These are phyloP conservation scores for Amazona vittata DNA, from an alignment of 2,113 vertebrate genomes.

Conservation along the genomic window DNA sequence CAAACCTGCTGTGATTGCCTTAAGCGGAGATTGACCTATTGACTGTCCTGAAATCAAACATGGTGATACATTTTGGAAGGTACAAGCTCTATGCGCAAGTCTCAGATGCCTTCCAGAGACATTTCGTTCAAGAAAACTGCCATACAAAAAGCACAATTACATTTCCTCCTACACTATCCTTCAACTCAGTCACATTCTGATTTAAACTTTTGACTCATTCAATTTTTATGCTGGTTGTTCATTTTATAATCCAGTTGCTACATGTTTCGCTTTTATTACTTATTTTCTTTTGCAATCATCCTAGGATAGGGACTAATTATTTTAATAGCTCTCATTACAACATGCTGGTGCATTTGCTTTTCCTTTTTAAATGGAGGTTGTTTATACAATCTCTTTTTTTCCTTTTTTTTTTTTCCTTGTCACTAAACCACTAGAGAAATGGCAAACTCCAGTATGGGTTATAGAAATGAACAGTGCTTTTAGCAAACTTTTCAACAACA, in stretches of 20 bases:
- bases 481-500: conserved; percentile 1
- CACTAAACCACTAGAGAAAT: neutral
- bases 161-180: neutral
- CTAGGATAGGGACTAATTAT: conserved; percentile 55
- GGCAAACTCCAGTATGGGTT: neutral
- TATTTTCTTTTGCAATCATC: conserved; percentile 55
- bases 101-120: neutral
- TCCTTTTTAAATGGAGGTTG: conserved; percentile 24
- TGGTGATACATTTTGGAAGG: neutral
- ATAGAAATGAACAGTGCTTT: neutral
- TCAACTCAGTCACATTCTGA: neutral
- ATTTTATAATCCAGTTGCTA: conserved; percentile 47
- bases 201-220: conserved; percentile 46
- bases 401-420: neutral
- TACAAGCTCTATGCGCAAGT: accelerated
- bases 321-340: conserved; percentile 60
- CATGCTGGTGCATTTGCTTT: conserved; percentile 31
- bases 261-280: conserved; percentile 43
- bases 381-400: neutral
- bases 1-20: conserved; percentile 4
- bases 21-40: conserved; percentile 2
- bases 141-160: neutral
- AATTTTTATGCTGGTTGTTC: conserved; percentile 37
- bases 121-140: neutral
- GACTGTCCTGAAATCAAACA: conserved; percentile 8